These are phyloP conservation scores for Troides helena DNA, from an alignment of 2,888 invertebrate genomes.

Conservation along the genomic window DNA sequence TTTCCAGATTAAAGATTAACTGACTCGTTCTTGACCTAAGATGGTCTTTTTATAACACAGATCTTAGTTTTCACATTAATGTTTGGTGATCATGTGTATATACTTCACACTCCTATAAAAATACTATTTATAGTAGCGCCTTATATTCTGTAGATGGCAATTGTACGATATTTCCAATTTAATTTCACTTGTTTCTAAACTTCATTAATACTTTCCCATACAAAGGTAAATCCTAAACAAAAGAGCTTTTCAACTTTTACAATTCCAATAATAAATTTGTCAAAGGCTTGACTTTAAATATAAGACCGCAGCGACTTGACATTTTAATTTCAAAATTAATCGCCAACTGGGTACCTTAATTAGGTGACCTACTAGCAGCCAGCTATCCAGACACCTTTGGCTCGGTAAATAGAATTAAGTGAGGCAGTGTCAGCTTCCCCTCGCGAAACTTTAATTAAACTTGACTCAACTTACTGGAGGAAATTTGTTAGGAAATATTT, in stretches of 20 bases:
- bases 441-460: slow-evolving; percentile 29
- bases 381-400: slow-evolving; percentile 17
- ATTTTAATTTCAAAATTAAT: slow-evolving; percentile 24
- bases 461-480: slow-evolving; percentile 15
- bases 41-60: too few species aligned
- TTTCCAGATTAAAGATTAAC: too few species aligned
- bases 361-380: slow-evolving; percentile 21
- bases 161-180: neutral
- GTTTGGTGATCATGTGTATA: too few species aligned
- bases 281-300: slow-evolving; percentile 10
- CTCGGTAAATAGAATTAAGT: slow-evolving; percentile 27
- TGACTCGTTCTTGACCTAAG: too few species aligned
- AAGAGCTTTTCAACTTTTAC: neutral
- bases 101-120: too few species aligned
- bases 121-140: too few species aligned
- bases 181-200: neutral
- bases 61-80: too few species aligned
- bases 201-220: neutral
- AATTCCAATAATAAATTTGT: neutral
- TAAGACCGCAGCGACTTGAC: slow-evolving; percentile 9
- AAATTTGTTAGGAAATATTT: slow-evolving; percentile 25
- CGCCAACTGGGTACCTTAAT: slow-evolving; percentile 19
- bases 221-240: neutral
- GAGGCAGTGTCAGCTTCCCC: slow-evolving; percentile 17
- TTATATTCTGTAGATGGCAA: too few species aligned